Percentiles rank a stretch among this genome's conserved stretches.
phyloP scores from a whole-genome alignment of 2,113 vertebrate species.

The Rhodinocichla rosea region DNA sequence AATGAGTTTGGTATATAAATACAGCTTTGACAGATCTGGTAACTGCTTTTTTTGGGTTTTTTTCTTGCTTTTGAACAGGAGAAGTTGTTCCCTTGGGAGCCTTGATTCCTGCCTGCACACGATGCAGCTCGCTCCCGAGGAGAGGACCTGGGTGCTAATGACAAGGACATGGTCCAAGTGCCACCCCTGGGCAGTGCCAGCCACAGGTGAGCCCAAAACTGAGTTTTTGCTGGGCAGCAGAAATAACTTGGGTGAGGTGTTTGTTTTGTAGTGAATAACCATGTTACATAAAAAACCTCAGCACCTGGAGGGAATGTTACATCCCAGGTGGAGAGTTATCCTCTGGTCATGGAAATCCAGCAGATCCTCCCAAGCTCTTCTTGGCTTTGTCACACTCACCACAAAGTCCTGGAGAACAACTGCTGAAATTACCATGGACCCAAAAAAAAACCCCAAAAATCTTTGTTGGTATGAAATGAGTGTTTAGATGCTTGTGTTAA shows the following conservation, averaged over 20 bases:
- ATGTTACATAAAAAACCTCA: fast-evolving
- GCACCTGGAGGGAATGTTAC: fast-evolving
- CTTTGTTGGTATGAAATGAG: neutral
- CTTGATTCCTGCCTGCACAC: neutral
- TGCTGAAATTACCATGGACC: neutral
- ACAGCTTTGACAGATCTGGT: neutral
- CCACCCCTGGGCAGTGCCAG: neutral
- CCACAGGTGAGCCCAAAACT: slow-evolving; percentile 17
- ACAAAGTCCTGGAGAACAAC: neutral
- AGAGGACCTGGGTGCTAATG: neutral
- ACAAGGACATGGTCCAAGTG: neutral
- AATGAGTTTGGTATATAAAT: neutral
- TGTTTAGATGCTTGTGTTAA: neutral
- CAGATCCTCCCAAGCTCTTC: neutral
- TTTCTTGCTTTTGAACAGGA: neutral
- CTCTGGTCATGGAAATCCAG: neutral
- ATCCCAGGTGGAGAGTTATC: neutral
- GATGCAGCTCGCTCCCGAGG: neutral
- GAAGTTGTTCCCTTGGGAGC: neutral
- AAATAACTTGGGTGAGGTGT: fast-evolving
- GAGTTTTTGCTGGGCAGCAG: neutral
- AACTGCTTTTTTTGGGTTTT: fast-evolving
- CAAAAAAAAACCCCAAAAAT: neutral
- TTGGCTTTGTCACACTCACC: neutral
- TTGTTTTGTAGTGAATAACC: neutral